phyloP scores from a whole-genome alignment of 2,888 invertebrate genomes.

The Euphydryas editha region DNA sequence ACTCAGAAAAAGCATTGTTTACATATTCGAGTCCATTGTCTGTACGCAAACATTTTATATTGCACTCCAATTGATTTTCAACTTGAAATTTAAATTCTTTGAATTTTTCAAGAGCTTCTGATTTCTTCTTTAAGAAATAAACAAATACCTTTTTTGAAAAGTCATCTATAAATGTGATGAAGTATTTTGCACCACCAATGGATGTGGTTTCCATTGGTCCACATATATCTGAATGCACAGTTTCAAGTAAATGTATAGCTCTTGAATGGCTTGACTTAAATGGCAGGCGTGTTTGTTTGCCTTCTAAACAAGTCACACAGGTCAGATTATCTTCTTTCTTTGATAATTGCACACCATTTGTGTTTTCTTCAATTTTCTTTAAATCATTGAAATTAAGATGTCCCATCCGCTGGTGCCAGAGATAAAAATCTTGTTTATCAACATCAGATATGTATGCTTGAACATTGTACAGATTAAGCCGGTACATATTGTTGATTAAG shows the following conservation, averaged over 20 bases:
- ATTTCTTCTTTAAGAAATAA: slow-evolving; percentile 33
- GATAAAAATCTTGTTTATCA: slow-evolving; percentile 15
- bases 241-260: slow-evolving; percentile 42
- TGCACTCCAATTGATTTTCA: slow-evolving; percentile 35
- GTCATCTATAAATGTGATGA: slow-evolving; percentile 37
- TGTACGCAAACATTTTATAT: slow-evolving; percentile 35
- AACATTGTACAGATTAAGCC: slow-evolving; percentile 23
- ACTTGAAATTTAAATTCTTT: slow-evolving; percentile 32
- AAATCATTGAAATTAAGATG: slow-evolving; percentile 34
- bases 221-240: slow-evolving; percentile 40
- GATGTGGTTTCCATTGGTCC: slow-evolving; percentile 11
- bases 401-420: slow-evolving; percentile 37
- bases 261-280: slow-evolving; percentile 24
- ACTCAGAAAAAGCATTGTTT: slow-evolving; percentile 36
- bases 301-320: slow-evolving; percentile 34
- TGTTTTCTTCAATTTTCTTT: slow-evolving; percentile 29
- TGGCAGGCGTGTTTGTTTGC: slow-evolving; percentile 36
- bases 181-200: slow-evolving; percentile 27
- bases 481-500: slow-evolving; percentile 35
- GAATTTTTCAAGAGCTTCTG: slow-evolving; percentile 16
- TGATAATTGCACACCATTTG: slow-evolving; percentile 27
- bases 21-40: slow-evolving; percentile 38
- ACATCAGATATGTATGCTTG: slow-evolving; percentile 17
- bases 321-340: slow-evolving; percentile 17
- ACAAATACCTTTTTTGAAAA: slow-evolving; percentile 28